Percentiles rank a stretch among this genome's conserved stretches.
Evolutionary conservation across 2,113 vertebrate genomes (phyloP).

Genomic region (Oreochromis tanganicae): DNA sequence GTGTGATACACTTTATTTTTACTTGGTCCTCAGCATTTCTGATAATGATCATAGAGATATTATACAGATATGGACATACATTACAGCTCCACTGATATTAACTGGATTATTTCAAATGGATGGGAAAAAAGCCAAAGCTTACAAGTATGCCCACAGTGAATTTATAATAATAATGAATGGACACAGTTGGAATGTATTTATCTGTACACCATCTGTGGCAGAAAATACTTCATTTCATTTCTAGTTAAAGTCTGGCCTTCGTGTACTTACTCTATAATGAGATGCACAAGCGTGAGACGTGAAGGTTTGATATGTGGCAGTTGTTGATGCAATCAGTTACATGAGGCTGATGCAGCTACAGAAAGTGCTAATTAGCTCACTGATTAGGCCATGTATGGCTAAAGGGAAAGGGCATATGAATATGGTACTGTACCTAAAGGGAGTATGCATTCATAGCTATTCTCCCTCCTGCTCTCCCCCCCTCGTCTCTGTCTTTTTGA

Average conservation of each 20-base stretch:
- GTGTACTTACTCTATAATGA: conserved; percentile 50
- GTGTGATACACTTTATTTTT: not conserved
- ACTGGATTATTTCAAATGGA: not conserved
- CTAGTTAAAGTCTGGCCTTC: conserved; percentile 3
- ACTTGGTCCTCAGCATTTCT: not conserved
- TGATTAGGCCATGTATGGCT: conserved; percentile 60
- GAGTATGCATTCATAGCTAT: not conserved
- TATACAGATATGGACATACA: not conserved
- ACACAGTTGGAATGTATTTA: not conserved
- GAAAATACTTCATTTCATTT: conserved; percentile 11
- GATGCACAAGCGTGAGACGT: conserved; percentile 32
- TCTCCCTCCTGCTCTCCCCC: not conserved
- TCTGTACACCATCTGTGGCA: conserved; percentile 13
- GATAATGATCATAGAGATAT: not conserved
- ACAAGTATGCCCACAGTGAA: not conserved
- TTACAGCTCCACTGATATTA: not conserved
- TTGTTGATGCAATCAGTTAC: conserved; percentile 68
- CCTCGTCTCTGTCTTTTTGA: not conserved
- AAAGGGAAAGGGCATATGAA: conserved; percentile 35
- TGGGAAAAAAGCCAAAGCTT: not conserved
- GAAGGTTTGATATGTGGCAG: conserved; percentile 60
- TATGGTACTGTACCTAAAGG: conserved; percentile 26
- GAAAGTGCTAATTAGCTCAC: conserved; percentile 54
- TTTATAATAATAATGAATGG: not conserved
- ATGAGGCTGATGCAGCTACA: conserved; percentile 39